Percentiles rank a stretch among this genome's conserved stretches.
These are phyloP conservation scores for Tiphia femorata DNA, from an alignment of 2,888 invertebrate genomes.

Conservation along the genomic window DNA sequence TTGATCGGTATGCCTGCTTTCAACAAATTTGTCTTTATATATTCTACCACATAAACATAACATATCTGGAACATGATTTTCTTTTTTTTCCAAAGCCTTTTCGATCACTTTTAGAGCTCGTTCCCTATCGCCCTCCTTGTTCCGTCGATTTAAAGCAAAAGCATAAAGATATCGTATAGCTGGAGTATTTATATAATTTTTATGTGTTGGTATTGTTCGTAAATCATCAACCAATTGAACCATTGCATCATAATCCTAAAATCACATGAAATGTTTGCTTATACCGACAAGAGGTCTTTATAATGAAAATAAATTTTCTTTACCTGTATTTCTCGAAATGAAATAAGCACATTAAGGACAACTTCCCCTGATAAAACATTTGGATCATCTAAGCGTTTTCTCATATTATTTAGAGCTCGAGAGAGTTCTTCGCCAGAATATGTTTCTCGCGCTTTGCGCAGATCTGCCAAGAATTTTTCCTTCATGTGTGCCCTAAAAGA, in stretches of 20 bases:
- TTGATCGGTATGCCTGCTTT: conserved; percentile 91
- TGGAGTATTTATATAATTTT: conserved; percentile 89
- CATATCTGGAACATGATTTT: conserved; percentile 97
- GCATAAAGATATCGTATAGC: conserved; percentile 95
- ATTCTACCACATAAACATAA: conserved; percentile 97
- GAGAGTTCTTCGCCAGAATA: conserved; percentile 86
- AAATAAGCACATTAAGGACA: conserved; percentile 93
- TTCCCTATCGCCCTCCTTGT: conserved; percentile 94
- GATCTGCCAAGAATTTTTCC: conserved; percentile 95
- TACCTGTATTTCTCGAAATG: conserved; percentile 87
- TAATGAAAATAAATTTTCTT: neutral
- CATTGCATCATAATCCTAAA: conserved; percentile 94
- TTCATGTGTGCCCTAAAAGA: conserved; percentile 90
- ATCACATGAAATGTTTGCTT: neutral
- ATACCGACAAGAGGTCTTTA: no score
- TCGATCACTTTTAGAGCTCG: conserved; percentile 93
- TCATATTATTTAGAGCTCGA: conserved; percentile 88
- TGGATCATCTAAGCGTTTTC: conserved; percentile 94
- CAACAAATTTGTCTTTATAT: conserved; percentile 97
- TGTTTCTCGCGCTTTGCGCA: conserved; percentile 91
- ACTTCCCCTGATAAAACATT: conserved; percentile 97
- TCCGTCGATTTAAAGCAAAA: conserved; percentile 96
- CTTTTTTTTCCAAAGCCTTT: conserved; percentile 91
- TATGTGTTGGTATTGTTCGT: conserved; percentile 88
- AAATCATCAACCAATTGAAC: conserved; percentile 96